These are phyloP conservation scores for Nemotelus nigrinus DNA, from an alignment of 2,888 invertebrate species.

Conservation along the genomic window DNA sequence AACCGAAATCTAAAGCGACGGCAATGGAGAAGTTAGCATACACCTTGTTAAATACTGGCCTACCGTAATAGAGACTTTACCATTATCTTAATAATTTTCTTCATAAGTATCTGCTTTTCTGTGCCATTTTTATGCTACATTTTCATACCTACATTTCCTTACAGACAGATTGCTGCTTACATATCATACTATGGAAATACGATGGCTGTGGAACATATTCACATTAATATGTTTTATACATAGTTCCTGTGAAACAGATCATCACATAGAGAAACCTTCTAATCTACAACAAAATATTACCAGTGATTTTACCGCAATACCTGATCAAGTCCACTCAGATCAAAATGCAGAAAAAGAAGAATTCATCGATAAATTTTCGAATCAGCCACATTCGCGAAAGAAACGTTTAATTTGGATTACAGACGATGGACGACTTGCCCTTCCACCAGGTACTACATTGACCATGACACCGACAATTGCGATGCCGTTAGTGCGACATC, in stretches of 20 bases:
- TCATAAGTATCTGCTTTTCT: too few relatives aligned
- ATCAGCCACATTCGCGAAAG: slow-evolving; percentile 75
- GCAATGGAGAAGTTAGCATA: too few relatives aligned
- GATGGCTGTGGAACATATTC: slow-evolving; percentile 42
- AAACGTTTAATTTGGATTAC: slow-evolving; percentile 88
- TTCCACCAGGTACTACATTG: slow-evolving; percentile 85
- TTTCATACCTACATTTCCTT: too few relatives aligned
- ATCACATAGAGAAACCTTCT: neutral
- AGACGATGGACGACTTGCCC: slow-evolving; percentile 82
- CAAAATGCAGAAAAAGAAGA: slow-evolving; percentile 52
- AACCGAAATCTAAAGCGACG: too few relatives aligned
- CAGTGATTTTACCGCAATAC: neutral
- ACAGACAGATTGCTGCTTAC: neutral
- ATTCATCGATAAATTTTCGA: slow-evolving; percentile 53
- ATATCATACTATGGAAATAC: slow-evolving; percentile 41
- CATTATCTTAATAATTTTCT: too few relatives aligned
- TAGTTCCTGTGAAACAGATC: neutral
- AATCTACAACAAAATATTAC: neutral
- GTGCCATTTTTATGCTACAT: too few relatives aligned
- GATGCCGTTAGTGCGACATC: slow-evolving; percentile 84
- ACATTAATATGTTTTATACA: neutral
- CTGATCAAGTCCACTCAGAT: neutral
- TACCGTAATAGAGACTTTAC: too few relatives aligned
- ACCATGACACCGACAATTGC: slow-evolving; percentile 83
- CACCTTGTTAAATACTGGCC: too few relatives aligned